Evolutionary conservation across 2,113 vertebrate species (phyloP).

Genomic region (Trochalopteron elliotii): DNA sequence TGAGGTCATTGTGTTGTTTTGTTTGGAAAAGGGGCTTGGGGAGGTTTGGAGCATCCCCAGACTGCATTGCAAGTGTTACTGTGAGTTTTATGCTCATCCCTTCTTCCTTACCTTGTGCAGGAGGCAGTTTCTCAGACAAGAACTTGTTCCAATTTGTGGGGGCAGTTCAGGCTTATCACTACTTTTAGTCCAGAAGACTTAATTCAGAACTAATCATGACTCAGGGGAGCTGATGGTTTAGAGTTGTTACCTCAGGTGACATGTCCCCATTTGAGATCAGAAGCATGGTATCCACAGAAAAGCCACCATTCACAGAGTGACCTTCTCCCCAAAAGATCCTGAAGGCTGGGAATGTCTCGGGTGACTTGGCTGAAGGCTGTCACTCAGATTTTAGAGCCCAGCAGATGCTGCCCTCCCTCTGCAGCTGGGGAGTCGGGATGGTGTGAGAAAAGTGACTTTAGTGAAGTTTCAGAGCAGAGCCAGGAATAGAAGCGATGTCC

Average conservation of each 20-base stretch:
- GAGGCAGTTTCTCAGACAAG: background rate
- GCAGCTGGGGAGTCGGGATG: background rate
- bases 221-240: background rate
- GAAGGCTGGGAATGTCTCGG: background rate
- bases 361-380: background rate
- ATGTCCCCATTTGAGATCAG: background rate
- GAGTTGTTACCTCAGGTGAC: background rate
- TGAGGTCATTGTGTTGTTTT: background rate
- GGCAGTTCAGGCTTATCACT: background rate
- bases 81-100: background rate
- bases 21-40: background rate
- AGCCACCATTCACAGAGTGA: background rate
- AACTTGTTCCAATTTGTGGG: background rate
- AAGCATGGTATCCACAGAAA: background rate
- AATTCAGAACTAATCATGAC: accelerated
- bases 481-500: conserved; percentile 45
- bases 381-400: background rate
- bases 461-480: conserved; percentile 15
- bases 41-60: background rate
- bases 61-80: background rate
- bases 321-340: background rate
- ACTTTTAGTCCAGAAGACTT: background rate
- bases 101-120: background rate
- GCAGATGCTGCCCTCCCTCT: background rate
- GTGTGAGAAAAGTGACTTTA: conserved; percentile 23